These are phyloP conservation scores for Platichthys flesus DNA, from an alignment of 2,113 vertebrate species.

Conservation along the genomic window DNA sequence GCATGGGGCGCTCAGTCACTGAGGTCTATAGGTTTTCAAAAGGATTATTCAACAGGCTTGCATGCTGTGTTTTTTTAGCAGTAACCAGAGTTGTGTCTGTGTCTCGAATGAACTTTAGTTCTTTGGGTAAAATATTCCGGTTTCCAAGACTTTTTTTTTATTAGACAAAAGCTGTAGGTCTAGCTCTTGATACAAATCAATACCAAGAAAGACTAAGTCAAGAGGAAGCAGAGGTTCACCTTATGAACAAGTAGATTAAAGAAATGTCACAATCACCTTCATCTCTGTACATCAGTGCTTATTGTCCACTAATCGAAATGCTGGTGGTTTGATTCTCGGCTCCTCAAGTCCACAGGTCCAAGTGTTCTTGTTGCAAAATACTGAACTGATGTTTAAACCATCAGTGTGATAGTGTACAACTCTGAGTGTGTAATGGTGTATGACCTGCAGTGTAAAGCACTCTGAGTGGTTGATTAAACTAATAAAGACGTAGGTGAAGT, in stretches of 20 bases:
- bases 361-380: background rate
- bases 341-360: background rate
- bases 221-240: background rate
- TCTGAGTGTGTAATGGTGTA: background rate
- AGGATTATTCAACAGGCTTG: constrained; percentile 4
- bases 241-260: background rate
- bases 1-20: background rate
- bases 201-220: background rate
- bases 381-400: background rate
- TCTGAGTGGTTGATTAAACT: background rate
- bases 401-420: background rate
- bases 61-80: background rate
- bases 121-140: background rate
- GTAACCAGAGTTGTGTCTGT: background rate
- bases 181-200: constrained; percentile 1
- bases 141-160: background rate
- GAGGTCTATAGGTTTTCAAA: constrained; percentile 14
- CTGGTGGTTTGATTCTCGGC: background rate
- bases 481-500: background rate
- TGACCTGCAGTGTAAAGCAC: background rate
- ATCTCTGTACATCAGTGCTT: too few species aligned
- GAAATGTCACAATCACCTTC: background rate
- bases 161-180: background rate
- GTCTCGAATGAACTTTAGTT: background rate
- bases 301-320: too few species aligned